Evolutionary conservation across 2,797 vertebrate genomes (phyloP), one percentile per base, ranked within the genome.

Genomic region (Hypotaenidia okinawae): DNA sequence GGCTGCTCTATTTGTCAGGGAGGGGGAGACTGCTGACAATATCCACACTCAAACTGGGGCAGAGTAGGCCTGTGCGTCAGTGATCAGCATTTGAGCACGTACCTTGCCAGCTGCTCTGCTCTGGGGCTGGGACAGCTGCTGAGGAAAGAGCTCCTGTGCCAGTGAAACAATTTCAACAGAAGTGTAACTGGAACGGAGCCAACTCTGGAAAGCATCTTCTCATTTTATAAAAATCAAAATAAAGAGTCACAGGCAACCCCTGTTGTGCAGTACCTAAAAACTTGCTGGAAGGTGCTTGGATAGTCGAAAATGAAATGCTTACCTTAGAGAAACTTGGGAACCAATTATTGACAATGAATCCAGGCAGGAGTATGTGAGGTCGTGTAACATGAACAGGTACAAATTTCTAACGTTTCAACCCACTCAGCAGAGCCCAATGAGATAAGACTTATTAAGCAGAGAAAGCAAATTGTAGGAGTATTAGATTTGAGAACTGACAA

Each of bases 391-490:
- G 2, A 87, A 84, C 35, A 63, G 69, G 37, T 24, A 80, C 1
- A 59, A 21, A 59, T 70, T 74, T 94, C 79, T 93, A 91, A 76
- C 39, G 27, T 95, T 95, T 92, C 92, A 78, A 54, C 75, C 52
- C 37, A 77, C 68, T 96, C 87, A 93, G 84, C 82, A 75, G 62
- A 85, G 28, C 51, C 62, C 41, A 49, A 18, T 47, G 73, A 87
- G 95, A 78, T 94, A 96, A 94, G 82, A 66, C 32, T 35, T 75
- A 37, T 69, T 87, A 79, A 89, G 73, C 62, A 81, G 55, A 64
- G 82, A 92, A 87, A 80, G 79, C 72, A 86, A 87, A 69, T 52
- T 59, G 30, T 72, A 51, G 76, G 68, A 68, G 32, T 77, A 83
- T 4, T 80, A 18, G 49, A 33, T 58, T 55, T 43, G 27, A 80